Evolutionary conservation across 1,140 invertebrate species (phyloP).

Genomic region (Scaptomyza montana): DNA sequence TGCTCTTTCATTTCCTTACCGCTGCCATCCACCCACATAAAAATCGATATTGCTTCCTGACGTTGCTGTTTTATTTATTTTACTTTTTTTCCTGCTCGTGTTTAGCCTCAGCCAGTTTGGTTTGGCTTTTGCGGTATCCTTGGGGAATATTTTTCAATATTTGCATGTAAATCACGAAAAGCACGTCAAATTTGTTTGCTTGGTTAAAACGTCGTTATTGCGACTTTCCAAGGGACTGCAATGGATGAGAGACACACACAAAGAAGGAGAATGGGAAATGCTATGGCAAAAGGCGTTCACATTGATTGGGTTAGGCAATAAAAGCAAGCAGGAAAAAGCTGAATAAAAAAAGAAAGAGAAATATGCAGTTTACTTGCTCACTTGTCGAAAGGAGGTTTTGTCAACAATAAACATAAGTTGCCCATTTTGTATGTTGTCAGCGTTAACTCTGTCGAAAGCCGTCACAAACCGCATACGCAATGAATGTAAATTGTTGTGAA

Average conservation of each 20-base stretch:
- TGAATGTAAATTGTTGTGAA: conserved; percentile 26
- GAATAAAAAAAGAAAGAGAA: not conserved
- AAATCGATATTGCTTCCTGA: conserved; percentile 77
- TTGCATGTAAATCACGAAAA: conserved; percentile 83
- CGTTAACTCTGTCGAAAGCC: conserved; percentile 54
- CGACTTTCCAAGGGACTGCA: conserved; percentile 49
- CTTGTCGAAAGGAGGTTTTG: conserved; percentile 38
- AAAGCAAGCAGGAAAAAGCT: conserved; percentile 39
- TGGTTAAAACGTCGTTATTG: conserved; percentile 81
- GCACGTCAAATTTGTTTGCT: conserved; percentile 83
- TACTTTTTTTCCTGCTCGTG: conserved; percentile 41
- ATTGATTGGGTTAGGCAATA: conserved; percentile 81
- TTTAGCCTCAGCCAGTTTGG: conserved; percentile 54
- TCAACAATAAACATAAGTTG: conserved; percentile 82
- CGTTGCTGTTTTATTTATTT: conserved; percentile 31
- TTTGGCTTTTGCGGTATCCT: conserved; percentile 78
- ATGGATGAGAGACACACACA: too few relatives aligned
- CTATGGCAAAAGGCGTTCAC: conserved; percentile 59
- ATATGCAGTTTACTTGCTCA: conserved; percentile 41
- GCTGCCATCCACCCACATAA: conserved; percentile 45
- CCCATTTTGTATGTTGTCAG: conserved; percentile 73
- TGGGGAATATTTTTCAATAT: conserved; percentile 83
- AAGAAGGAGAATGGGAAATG: not conserved
- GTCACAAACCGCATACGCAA: conserved; percentile 65
- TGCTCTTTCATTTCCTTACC: conserved; percentile 49